Evolutionary conservation across 1,140 invertebrate genomes (phyloP).

Genomic region (Tribolium madens): DNA sequence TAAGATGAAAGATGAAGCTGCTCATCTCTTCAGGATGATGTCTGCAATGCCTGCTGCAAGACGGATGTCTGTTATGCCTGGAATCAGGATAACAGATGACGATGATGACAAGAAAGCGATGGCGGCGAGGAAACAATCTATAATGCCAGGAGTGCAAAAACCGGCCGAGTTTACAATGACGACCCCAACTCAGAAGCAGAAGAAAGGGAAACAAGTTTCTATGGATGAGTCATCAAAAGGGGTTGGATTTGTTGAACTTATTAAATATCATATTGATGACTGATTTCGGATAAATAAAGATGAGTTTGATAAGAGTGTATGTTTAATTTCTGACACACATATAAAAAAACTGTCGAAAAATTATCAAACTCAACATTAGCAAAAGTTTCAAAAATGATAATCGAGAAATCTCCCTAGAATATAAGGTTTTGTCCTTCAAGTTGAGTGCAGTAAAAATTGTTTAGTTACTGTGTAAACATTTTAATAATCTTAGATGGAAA

Average conservation of each 20-base stretch:
- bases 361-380: background rate
- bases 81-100: slow-evolving; percentile 53
- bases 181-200: background rate
- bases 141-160: slow-evolving; percentile 41
- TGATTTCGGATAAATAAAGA: background rate
- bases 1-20: slow-evolving; percentile 61
- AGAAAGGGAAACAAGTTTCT: background rate
- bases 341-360: background rate
- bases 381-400: too few relatives aligned
- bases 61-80: slow-evolving; percentile 64
- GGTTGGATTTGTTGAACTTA: slow-evolving; percentile 47
- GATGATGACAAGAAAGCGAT: slow-evolving; percentile 33
- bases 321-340: background rate
- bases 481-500: too few relatives aligned
- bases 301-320: background rate
- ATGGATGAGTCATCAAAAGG: slow-evolving; percentile 8
- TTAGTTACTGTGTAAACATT: too few relatives aligned
- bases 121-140: slow-evolving; percentile 40
- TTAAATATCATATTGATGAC: slow-evolving; percentile 49
- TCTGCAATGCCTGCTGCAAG: slow-evolving; percentile 59
- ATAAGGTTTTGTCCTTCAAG: too few relatives aligned
- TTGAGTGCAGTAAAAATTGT: too few relatives aligned
- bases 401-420: too few relatives aligned
- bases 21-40: slow-evolving; percentile 62
- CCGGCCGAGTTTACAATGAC: background rate